A percentile compares a stretch with the other conserved stretches of the same genome.
phyloP scores from a whole-genome alignment of 2,797 vertebrate species.

The Malurus leucopterus region DNA sequence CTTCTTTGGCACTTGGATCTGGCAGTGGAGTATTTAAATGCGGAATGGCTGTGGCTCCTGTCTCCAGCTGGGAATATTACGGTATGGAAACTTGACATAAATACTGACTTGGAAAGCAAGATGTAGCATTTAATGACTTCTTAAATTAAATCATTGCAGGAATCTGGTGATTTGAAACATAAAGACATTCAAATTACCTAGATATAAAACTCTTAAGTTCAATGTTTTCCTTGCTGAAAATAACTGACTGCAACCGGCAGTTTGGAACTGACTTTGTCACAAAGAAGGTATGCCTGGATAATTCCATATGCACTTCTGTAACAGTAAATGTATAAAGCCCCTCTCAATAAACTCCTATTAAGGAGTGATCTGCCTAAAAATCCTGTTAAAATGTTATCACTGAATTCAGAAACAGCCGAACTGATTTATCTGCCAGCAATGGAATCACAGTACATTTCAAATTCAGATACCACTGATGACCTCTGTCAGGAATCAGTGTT shows the following conservation, averaged over 20 bases:
- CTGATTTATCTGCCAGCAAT: background rate
- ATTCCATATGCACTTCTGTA: background rate
- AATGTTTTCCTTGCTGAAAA: conserved; percentile 13
- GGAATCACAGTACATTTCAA: background rate
- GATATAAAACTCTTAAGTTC: conserved; percentile 29
- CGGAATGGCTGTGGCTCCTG: conserved; percentile 81
- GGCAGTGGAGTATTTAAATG: conserved; percentile 78
- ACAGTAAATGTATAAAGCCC: background rate
- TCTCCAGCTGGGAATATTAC: conserved; percentile 83
- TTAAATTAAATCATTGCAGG: conserved; percentile 55
- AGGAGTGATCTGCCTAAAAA: background rate
- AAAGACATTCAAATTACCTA: conserved; percentile 29
- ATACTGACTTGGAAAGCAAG: conserved; percentile 46
- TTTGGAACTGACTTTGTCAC: background rate
- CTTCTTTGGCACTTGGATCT: conserved; percentile 77
- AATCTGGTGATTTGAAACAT: conserved; percentile 20
- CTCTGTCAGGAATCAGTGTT: background rate
- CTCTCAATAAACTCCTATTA: background rate
- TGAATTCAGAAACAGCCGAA: background rate
- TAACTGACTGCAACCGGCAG: background rate
- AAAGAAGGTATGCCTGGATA: background rate
- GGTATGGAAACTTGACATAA: conserved; percentile 74
- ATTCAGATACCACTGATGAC: background rate
- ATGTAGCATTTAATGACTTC: conserved; percentile 52
- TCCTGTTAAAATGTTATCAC: background rate